Percentiles rank a stretch among this genome's conserved stretches.
Evolutionary conservation across 2,888 invertebrate species (phyloP).

Genomic region (Pollenia griseotomentosa): DNA sequence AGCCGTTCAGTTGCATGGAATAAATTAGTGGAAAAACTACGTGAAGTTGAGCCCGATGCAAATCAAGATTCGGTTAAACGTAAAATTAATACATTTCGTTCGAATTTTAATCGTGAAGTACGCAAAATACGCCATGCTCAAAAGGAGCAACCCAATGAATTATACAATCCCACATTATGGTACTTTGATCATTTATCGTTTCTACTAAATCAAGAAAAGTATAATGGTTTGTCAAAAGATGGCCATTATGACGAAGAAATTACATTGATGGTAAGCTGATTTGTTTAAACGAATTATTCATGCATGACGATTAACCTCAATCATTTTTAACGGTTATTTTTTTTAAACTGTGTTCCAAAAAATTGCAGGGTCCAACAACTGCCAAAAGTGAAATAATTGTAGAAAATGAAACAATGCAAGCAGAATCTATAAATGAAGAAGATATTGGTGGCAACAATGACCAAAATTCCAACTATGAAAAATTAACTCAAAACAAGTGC

Average conservation of each 20-base stretch:
- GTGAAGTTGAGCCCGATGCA: constrained; percentile 59
- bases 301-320: constrained; percentile 61
- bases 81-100: constrained; percentile 66
- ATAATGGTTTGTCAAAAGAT: constrained; percentile 5
- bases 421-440: not conserved
- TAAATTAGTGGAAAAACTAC: constrained; percentile 60
- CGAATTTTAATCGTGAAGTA: constrained; percentile 61
- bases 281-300: constrained; percentile 24
- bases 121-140: constrained; percentile 54
- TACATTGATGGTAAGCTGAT: constrained; percentile 49
- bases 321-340: constrained; percentile 40
- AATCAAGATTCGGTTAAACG: constrained; percentile 60
- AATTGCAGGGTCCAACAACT: constrained; percentile 18
- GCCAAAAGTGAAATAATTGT: constrained; percentile 24
- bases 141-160: constrained; percentile 16
- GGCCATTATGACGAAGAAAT: constrained; percentile 39
- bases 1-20: constrained; percentile 25
- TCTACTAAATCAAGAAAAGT: constrained; percentile 42
- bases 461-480: constrained; percentile 5
- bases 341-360: constrained; percentile 3
- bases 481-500: not conserved
- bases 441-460: not conserved
- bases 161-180: constrained; percentile 51
- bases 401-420: constrained; percentile 15
- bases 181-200: constrained; percentile 68